Percentiles rank a stretch among this genome's conserved stretches.
Evolutionary conservation across 1,140 invertebrate species (phyloP).

Genomic region (Lucilia cuprina): DNA sequence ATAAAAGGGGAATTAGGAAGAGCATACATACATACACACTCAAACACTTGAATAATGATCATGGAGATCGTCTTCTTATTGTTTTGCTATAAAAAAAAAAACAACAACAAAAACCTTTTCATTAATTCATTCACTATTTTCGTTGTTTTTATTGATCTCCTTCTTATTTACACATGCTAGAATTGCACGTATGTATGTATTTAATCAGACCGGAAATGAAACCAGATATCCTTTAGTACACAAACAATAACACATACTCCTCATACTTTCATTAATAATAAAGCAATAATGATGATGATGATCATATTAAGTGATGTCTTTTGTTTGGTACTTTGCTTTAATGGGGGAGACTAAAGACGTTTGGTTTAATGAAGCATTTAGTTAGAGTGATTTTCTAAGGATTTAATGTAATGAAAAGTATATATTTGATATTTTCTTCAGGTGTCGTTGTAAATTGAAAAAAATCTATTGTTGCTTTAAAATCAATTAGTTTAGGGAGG

Average conservation of each 20-base stretch:
- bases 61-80: neutral
- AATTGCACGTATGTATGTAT: neutral
- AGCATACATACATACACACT: neutral
- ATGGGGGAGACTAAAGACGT: no score
- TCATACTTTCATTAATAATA: neutral
- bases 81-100: neutral
- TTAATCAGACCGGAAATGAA: neutral
- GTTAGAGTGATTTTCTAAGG: no score
- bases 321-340: no score
- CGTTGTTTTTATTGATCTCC: no score
- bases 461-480: no score
- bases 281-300: neutral
- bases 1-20: neutral
- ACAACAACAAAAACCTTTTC: no score
- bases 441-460: neutral
- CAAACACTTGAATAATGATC: no score
- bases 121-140: no score
- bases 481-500: no score
- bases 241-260: neutral
- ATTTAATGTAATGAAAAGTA: neutral
- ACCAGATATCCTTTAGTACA: conserved; percentile 1
- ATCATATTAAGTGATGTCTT: neutral
- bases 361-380: no score
- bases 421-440: neutral
- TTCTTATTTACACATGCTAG: no score